Evolutionary conservation across 2,797 vertebrate genomes (phyloP), one percentile per base, ranked within the genome.

Genomic region (Botia almorhae): DNA sequence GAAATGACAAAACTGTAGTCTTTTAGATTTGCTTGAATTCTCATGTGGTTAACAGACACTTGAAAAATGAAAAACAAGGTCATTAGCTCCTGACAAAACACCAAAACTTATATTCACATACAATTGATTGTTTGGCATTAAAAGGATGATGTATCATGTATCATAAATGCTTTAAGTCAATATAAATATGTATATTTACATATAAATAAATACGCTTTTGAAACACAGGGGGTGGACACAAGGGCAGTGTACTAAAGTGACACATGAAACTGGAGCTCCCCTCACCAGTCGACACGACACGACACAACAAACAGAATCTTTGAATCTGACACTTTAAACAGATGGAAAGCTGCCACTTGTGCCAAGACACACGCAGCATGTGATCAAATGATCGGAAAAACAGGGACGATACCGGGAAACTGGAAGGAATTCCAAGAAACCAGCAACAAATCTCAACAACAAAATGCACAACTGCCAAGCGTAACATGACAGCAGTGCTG

Each of bases 401-500:
- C 29, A 61, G 7, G 43, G 43, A 63, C 63, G 10, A 63, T 61
- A 50, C 53, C 36, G 33, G 21, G 13, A 4, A 77, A 50, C 29
- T 36, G 21, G 3, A 21, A 21, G 43, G 56, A 70, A 61, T 70
- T 51, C 58, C 50, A 17, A 7, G 53, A 21, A 7, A 13, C 23
- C 2, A 58, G 11, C 55, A 1, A 58, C 17, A 56, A 7, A 56
- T 19, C 1, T n/a, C 4, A 17, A 6, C 17, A 69, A 33, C 36
- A 7, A 69, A 60, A 48, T 39, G 26, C 53, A 14, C 55, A 71
- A 65, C 19, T 43, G 19, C 48, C 50, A 80, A 61, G n/a, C 48
- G 26, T 13, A 58, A 51, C 12, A 72, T 39, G 58, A 79, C 46
- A 19, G 13, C 5, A 48, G 46, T 21, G 36, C 36, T 55, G 4